Conservation (phyloP, 2,888 invertebrate species). For the Neoitamus cyanurus region DNA sequence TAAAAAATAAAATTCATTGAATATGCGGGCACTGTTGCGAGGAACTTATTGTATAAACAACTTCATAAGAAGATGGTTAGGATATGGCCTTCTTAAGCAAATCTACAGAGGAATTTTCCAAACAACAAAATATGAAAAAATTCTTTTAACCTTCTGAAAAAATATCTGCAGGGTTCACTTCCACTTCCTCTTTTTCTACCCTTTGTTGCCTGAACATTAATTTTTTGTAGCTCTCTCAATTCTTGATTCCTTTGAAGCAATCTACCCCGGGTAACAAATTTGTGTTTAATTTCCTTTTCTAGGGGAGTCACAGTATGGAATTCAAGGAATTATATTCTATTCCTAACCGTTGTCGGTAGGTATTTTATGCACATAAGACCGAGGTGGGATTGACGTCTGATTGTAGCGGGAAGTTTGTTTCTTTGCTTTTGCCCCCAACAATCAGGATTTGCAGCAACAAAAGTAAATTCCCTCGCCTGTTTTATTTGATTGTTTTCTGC, state of each 20-base stretch:
- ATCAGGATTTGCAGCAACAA: background rate
- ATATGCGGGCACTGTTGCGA: too few species aligned
- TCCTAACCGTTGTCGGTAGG: background rate
- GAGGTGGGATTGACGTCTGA: background rate
- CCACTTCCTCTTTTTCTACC: too few species aligned
- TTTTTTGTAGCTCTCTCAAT: background rate
- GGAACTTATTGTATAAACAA: too few species aligned
- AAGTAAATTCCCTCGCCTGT: background rate
- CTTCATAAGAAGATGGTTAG: too few species aligned
- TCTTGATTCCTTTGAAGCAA: background rate
- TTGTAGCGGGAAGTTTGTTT: background rate
- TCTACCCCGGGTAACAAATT: background rate
- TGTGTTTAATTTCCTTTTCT: background rate
- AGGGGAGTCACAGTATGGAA: background rate
- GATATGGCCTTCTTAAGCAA: too few species aligned
- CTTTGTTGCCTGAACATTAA: too few species aligned
- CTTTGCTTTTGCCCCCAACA: background rate
- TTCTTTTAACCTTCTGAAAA: too few species aligned
- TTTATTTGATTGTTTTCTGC: constrained; percentile 10
- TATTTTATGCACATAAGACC: background rate
- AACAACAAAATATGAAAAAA: too few species aligned
- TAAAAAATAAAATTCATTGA: too few species aligned
- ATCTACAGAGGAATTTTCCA: too few species aligned
- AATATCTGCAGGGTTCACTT: too few species aligned
- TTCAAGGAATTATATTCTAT: background rate